Evolutionary conservation across 1,140 invertebrate species (phyloP).

Genomic region (Lepidotrigona ventralis): DNA sequence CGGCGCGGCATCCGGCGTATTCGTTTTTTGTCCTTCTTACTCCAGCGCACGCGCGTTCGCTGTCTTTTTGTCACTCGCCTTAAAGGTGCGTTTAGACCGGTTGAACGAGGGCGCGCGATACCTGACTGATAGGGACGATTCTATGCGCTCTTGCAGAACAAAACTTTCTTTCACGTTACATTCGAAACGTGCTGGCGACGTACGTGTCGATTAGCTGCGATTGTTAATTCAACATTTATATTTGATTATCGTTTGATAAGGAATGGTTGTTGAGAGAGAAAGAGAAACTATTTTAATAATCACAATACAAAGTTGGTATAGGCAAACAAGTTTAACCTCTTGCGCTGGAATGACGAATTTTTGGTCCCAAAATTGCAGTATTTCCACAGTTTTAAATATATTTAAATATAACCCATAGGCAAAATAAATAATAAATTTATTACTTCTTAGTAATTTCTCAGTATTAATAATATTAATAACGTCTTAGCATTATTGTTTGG

Average conservation of each 20-base stretch:
- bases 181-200: background rate
- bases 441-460: no score
- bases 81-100: constrained; percentile 39
- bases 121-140: background rate
- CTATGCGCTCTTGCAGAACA: background rate
- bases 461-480: no score
- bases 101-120: background rate
- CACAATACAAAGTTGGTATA: no score
- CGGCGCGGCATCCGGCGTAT: constrained; percentile 56
- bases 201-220: background rate
- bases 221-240: background rate
- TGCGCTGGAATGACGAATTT: no score
- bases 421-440: no score
- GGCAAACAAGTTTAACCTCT: no score
- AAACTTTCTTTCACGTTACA: background rate
- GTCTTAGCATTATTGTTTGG: no score
- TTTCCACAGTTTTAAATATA: no score
- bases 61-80: constrained; percentile 29
- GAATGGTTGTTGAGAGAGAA: background rate
- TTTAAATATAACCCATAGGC: no score
- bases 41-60: background rate
- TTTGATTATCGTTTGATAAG: background rate
- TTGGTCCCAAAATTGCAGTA: no score
- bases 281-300: no score
- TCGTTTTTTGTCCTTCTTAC: constrained; percentile 48